Evolutionary conservation across 1,140 invertebrate genomes (phyloP).

Genomic region (Cherax destructor): DNA sequence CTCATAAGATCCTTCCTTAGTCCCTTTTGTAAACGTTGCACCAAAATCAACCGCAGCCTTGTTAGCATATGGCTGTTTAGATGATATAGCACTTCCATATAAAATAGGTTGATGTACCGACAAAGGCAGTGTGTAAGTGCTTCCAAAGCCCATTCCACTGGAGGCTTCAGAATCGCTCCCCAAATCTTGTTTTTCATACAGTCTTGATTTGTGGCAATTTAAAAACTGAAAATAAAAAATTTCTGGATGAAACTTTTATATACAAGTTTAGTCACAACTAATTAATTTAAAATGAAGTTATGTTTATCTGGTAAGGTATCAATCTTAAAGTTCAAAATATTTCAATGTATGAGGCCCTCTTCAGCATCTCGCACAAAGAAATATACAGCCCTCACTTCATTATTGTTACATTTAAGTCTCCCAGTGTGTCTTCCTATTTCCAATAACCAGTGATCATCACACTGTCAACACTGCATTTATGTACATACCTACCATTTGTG

Average conservation of each 20-base stretch:
- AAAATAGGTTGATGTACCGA: conserved; percentile 6
- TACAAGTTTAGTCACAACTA: no score
- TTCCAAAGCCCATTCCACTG: conserved; percentile 11
- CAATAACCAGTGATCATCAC: no score
- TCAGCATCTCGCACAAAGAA: no score
- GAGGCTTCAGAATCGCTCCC: not conserved
- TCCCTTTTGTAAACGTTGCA: not conserved
- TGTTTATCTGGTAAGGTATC: no score
- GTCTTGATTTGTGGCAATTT: not conserved
- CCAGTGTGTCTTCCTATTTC: no score
- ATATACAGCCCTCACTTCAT: no score
- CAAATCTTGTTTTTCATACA: not conserved
- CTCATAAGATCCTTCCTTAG: not conserved
- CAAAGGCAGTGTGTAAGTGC: conserved; percentile 1
- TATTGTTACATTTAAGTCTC: no score
- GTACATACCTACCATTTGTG: no score
- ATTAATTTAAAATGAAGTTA: no score
- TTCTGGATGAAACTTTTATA: not conserved
- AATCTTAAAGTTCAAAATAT: no score
- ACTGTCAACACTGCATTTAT: no score
- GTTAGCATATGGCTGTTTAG: not conserved
- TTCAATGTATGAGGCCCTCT: no score
- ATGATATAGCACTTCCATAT: conserved; percentile 26
- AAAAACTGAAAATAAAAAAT: not conserved
- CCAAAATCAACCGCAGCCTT: not conserved